Conservation (phyloP, 2,888 invertebrate species). For the Zaprionus bogoriensis region DNA sequence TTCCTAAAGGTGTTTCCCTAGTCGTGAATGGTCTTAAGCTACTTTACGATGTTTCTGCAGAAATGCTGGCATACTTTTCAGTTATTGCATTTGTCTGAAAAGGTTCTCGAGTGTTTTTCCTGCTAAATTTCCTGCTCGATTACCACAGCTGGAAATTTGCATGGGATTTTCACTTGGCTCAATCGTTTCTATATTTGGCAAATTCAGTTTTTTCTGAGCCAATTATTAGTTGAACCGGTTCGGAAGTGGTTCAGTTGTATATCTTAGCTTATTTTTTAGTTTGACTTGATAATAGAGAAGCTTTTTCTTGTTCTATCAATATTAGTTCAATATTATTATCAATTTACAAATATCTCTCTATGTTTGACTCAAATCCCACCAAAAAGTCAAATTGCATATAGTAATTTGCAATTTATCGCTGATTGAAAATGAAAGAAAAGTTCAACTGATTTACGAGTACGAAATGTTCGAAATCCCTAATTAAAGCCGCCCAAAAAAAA, state of each 20-base stretch:
- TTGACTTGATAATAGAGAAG: too few relatives aligned
- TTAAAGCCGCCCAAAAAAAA: neutral
- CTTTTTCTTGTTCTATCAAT: too few relatives aligned
- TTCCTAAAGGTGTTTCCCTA: too few relatives aligned
- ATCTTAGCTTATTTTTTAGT: neutral
- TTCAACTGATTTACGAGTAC: too few relatives aligned
- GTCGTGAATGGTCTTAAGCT: neutral
- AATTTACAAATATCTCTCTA: neutral
- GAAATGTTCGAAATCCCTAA: neutral
- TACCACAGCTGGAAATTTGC: neutral
- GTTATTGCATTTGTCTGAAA: neutral
- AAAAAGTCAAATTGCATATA: too few relatives aligned
- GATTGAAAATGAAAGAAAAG: too few relatives aligned
- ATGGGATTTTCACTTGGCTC: neutral
- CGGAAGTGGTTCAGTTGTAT: neutral
- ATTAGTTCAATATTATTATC: too few relatives aligned
- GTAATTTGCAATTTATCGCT: too few relatives aligned
- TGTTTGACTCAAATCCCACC: too few relatives aligned
- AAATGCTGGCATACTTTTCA: neutral
- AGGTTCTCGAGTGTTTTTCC: neutral
- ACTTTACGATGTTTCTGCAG: neutral
- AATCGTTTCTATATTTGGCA: neutral
- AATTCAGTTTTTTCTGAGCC: neutral
- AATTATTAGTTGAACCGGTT: neutral
- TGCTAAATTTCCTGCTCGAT: neutral